These are phyloP conservation scores for Ditylenchus weischeri DNA, from an alignment of 2,888 invertebrate species.

Conservation along the genomic window DNA sequence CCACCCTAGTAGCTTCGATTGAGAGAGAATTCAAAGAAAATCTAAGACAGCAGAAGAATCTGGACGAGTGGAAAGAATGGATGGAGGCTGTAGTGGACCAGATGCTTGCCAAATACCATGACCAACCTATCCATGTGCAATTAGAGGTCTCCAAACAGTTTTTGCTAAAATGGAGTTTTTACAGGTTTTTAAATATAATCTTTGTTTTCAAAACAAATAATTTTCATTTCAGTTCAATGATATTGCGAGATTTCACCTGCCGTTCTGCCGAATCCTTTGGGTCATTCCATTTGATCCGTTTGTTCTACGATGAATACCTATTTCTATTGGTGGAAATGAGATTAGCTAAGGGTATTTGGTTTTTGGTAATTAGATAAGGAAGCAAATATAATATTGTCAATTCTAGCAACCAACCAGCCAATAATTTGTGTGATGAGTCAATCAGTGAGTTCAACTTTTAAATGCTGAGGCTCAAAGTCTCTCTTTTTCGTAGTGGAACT, in stretches of 20 bases:
- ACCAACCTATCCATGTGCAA: constrained; percentile 65
- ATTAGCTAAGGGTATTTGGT: constrained; percentile 70
- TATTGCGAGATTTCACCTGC: constrained; percentile 91
- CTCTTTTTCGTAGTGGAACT: too few species aligned
- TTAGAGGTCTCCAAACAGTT: constrained; percentile 83
- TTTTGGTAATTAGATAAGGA: too few species aligned
- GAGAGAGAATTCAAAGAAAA: constrained; percentile 42
- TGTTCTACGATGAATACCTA: constrained; percentile 98
- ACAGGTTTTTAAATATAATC: constrained; percentile 67
- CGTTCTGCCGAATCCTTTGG: constrained; percentile 96
- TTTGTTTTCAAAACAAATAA: constrained; percentile 6
- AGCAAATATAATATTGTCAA: too few species aligned
- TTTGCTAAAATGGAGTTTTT: constrained; percentile 96
- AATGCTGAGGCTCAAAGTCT: neutral
- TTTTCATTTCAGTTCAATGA: constrained; percentile 75
- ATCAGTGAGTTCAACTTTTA: constrained; percentile 13
- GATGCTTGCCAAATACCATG: constrained; percentile 82
- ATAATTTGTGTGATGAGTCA: constrained; percentile 67
- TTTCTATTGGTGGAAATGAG: constrained; percentile 95
- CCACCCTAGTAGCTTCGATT: constrained; percentile 27
- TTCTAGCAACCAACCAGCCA: constrained; percentile 75
- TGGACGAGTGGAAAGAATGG: constrained; percentile 98
- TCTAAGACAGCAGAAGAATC: constrained; percentile 67
- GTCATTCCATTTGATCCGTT: constrained; percentile 92
- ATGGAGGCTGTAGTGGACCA: constrained; percentile 66